Evolutionary conservation across 1,140 invertebrate genomes (phyloP).

Genomic region (Lethrus apterus): DNA sequence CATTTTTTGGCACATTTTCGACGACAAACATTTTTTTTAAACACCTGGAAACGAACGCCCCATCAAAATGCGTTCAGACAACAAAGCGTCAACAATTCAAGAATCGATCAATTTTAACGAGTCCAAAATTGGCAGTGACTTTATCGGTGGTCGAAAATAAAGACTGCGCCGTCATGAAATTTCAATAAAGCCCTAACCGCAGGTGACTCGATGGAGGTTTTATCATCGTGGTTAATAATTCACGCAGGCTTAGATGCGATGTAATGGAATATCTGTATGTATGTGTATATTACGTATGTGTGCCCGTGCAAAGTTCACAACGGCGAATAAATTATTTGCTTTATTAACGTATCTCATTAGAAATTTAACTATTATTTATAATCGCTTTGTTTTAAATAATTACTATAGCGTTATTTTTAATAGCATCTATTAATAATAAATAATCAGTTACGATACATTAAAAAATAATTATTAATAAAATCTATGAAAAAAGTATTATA

Average conservation of each 20-base stretch:
- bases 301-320: constrained; percentile 5
- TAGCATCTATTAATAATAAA: too few relatives aligned
- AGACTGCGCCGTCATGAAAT: constrained; percentile 6
- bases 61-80: too few relatives aligned
- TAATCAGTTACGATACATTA: too few relatives aligned
- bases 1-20: too few relatives aligned
- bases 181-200: constrained; percentile 11
- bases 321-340: constrained; percentile 12
- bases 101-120: too few relatives aligned
- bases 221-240: constrained; percentile 9
- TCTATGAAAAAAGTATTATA: too few relatives aligned
- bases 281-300: background rate
- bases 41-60: too few relatives aligned
- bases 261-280: constrained; percentile 12
- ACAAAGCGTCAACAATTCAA: too few relatives aligned
- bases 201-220: constrained; percentile 11
- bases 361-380: constrained; percentile 14
- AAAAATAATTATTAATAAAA: too few relatives aligned
- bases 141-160: too few relatives aligned
- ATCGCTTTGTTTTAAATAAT: constrained; percentile 12
- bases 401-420: constrained; percentile 10
- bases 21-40: too few relatives aligned
- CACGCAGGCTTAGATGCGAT: constrained; percentile 10
- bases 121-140: too few relatives aligned
- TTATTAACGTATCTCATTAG: constrained; percentile 12